Conservation (phyloP, 2,797 vertebrate genomes). For the Melanotaenia trifasciata region DNA sequence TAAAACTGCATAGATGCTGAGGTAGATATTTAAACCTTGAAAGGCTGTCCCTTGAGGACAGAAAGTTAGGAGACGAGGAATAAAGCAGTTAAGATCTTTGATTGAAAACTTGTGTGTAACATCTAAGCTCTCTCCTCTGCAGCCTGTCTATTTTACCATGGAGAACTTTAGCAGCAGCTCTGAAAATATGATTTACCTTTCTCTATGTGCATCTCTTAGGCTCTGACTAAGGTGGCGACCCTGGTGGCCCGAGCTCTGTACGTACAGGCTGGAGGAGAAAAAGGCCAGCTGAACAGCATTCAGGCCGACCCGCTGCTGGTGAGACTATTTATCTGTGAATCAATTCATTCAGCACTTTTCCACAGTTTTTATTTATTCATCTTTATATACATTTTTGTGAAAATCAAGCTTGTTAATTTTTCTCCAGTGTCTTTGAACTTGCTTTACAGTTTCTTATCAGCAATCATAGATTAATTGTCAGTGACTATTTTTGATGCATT, state of each 20-base stretch:
- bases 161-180: not conserved
- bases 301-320: slow-evolving; percentile 87
- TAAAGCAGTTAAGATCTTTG: not conserved
- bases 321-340: slow-evolving; percentile 37
- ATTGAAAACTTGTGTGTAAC: not conserved
- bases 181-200: not conserved
- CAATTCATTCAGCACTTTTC: not conserved
- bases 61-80: not conserved
- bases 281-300: slow-evolving; percentile 61
- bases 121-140: not conserved
- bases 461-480: not conserved
- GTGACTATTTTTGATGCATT: not conserved
- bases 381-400: not conserved
- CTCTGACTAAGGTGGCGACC: slow-evolving; percentile 89
- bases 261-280: slow-evolving; percentile 86
- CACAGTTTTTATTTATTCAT: not conserved
- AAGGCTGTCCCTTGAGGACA: not conserved
- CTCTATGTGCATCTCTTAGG: slow-evolving; percentile 67
- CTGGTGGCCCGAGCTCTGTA: slow-evolving; percentile 88
- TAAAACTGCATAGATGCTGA: too few relatives aligned
- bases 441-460: not conserved
- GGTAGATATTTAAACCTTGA: too few relatives aligned
- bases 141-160: not conserved
- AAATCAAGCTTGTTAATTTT: not conserved
- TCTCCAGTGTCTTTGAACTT: not conserved